Evolutionary conservation across 2,888 invertebrate species (phyloP).

Genomic region (Nomada ruficornis): DNA sequence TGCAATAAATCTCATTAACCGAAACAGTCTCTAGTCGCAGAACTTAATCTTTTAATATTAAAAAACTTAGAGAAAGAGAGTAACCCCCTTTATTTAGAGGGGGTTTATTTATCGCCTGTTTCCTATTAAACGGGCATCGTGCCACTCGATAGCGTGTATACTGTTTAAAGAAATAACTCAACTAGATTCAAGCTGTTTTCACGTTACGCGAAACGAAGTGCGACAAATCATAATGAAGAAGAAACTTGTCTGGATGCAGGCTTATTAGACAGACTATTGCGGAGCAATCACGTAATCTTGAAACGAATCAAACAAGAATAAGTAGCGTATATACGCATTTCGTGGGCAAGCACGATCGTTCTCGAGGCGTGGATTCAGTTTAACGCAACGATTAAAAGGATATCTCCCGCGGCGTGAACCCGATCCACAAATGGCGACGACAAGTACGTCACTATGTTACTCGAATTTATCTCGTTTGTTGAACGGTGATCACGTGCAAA

Average conservation of each 20-base stretch:
- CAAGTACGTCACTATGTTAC: constrained; percentile 14
- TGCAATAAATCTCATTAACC: background rate
- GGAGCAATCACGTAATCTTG: background rate
- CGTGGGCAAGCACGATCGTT: background rate
- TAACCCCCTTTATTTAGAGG: no score
- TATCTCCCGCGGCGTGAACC: background rate
- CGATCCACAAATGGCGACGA: constrained; percentile 1
- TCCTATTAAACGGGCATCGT: background rate
- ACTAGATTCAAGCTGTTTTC: background rate
- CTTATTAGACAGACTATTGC: background rate
- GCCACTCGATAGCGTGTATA: background rate
- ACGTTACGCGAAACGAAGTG: background rate
- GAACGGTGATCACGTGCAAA: background rate
- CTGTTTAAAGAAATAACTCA: background rate
- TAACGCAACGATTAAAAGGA: constrained; percentile 7
- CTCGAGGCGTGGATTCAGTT: background rate
- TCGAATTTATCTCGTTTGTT: constrained; percentile 5
- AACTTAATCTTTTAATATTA: background rate
- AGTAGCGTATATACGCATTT: background rate
- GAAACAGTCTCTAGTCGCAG: background rate
- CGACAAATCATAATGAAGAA: background rate
- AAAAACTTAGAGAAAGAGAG: no score
- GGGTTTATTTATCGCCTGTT: background rate
- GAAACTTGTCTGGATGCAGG: no score
- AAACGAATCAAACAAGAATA: background rate